Evolutionary conservation across 1,140 invertebrate species (phyloP), one percentile per base, ranked within the genome.

Genomic region (Caenorhabditis brenneri): DNA sequence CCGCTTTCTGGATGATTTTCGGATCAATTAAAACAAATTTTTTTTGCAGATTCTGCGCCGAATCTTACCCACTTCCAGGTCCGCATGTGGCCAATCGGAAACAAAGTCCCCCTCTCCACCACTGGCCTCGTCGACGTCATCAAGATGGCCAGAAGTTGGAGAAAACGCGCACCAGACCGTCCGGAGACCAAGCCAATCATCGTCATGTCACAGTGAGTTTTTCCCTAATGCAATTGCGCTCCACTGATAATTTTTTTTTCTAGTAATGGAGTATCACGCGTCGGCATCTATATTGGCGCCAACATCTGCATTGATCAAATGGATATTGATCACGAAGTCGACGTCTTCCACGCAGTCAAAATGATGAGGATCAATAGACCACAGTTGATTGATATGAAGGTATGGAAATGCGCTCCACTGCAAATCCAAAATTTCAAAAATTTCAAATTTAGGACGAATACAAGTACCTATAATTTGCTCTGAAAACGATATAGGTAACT

Each of bases 261-360:
- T 88, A 96, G 95, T 81, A 96, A 98, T 92, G 97, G 97, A 3
- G 93, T 95, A 88, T 96, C 95, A 92, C 93, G 97, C 79, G 95
- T 95, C 88, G 97, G 97, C 0, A 95, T 98, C 83, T 99, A 97
- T 92, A 98, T 96, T 94, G 89, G 93, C 9, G 96, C 97, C 2
- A 97, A 97, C 92, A 96, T 97, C 24, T 97, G 96, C 91, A 98
- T 97, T 89, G 97, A 98, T 90, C 97, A 98, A 93, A 96, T 98
- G 29, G 96, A 97, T 87, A 96, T 98, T 91, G 96, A 99, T 92
- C 95, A 96, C 49, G 96, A 98, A 92, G 96, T 92, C 19, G 97
- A 99, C 91, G 95, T 99, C 49, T 98, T 99, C 91, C 96, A 97
- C 91, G 96, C 97, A 42, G 96, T 97, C 0, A 96, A 97, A 92